These are phyloP conservation scores for Narcine bancroftii DNA, from an alignment of 2,113 vertebrate species.

Conservation along the genomic window DNA sequence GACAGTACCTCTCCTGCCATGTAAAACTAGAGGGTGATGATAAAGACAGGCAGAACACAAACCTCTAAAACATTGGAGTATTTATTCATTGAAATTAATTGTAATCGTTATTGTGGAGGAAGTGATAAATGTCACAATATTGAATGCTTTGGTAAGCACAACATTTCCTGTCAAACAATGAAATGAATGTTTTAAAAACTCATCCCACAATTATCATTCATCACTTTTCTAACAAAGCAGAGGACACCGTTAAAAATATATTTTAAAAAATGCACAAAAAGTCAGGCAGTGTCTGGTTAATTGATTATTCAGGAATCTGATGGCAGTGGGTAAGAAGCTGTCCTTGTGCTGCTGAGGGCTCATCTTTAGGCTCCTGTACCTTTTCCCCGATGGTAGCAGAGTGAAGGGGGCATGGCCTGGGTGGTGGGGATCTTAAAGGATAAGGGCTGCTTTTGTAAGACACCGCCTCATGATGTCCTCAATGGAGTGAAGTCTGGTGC, in stretches of 20 bases:
- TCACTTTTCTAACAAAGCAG: conserved; percentile 49
- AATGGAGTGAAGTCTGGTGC: too few species aligned
- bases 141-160: conserved; percentile 42
- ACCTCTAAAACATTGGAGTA: background rate
- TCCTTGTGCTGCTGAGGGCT: too few species aligned
- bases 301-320: too few species aligned
- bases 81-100: background rate
- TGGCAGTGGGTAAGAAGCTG: too few species aligned
- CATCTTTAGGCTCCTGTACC: too few species aligned
- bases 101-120: conserved; percentile 2
- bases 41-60: background rate
- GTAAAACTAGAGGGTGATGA: background rate
- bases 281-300: too few species aligned
- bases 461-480: too few species aligned
- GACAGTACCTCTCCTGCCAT: background rate
- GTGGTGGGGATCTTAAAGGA: too few species aligned
- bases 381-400: too few species aligned
- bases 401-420: too few species aligned
- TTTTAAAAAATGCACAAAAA: too few species aligned
- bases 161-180: conserved; percentile 47
- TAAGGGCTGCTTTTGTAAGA: too few species aligned
- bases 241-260: background rate
- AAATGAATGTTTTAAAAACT: conserved; percentile 45
- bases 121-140: conserved; percentile 40
- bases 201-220: conserved; percentile 53